These are phyloP conservation scores for Alcedo atthis DNA, from an alignment of 2,797 vertebrate genomes.

Conservation along the genomic window DNA sequence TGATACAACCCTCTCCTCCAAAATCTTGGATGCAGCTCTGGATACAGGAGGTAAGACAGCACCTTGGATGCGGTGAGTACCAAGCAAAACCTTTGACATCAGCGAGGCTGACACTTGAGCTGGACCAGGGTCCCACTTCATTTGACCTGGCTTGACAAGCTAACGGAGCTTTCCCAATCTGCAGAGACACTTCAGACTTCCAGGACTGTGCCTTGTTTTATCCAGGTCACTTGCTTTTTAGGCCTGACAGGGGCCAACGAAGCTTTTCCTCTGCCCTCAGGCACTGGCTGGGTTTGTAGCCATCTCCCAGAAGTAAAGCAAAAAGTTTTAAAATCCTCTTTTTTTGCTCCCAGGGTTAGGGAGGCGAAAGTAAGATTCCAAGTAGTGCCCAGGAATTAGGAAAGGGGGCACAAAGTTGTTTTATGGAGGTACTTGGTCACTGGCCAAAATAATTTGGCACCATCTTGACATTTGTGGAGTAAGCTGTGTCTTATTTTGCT, in stretches of 20 bases:
- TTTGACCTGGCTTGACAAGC: not conserved
- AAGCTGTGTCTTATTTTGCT: not conserved
- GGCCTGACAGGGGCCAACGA: not conserved
- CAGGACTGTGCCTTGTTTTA: not conserved
- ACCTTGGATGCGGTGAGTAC: fast-evolving
- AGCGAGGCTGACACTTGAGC: not conserved
- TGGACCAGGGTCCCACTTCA: not conserved
- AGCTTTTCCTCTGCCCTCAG: not conserved
- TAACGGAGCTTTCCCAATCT: not conserved
- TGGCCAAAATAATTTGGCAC: not conserved
- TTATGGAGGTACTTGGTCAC: not conserved
- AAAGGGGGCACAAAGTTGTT: not conserved
- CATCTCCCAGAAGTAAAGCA: not conserved
- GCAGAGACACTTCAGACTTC: not conserved
- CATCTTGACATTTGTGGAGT: not conserved
- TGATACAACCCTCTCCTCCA: not conserved
- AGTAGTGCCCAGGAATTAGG: not conserved
- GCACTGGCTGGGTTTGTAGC: not conserved
- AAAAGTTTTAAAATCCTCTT: not conserved
- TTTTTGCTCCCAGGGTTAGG: not conserved
- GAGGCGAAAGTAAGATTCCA: not conserved
- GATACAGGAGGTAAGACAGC: fast-evolving
- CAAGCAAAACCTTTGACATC: not conserved
- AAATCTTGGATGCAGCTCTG: fast-evolving
- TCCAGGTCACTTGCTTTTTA: not conserved